Evolutionary conservation across 92 coral and sea anemone species (phyloP), one percentile per base, ranked within the genome.

Genomic region (Ricordea florida): DNA sequence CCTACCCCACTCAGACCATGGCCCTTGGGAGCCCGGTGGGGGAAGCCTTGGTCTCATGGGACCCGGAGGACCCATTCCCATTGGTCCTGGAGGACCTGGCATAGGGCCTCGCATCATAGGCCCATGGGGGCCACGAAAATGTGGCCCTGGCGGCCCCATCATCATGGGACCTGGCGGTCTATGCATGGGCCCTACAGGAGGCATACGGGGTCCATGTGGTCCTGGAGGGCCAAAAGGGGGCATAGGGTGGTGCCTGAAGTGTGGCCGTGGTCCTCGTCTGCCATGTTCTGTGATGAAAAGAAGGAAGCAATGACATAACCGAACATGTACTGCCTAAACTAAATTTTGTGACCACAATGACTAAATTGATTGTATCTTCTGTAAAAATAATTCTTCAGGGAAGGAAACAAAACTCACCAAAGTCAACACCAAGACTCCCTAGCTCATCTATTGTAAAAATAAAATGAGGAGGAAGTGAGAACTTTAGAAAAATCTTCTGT

Each of bases 401-500:
- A n/a, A n/a, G n/a, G n/a, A n/a, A n/a, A n/a, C n/a, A 72, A 42
- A 47, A 62, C 97, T 94, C 72, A 94, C 98, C 98, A 91, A 94
- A 94, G 69, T 94, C 98, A 68, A 94, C 91, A 78, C 98, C 98
- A 51, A 94, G 83, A 73, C 91, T 94, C 49, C 84, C 97, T 35
- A 91, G 77, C 56, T 91, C 97, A 83, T 91, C 97, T 91, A 69
- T 65, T 56, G 62, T 10, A 51, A 60, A 56, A 57, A 47, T 9
- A 21, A 2, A 72, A 60, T 2, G 31, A 10, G 50, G 16, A 75
- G 48, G 3, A 6, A 4, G 14, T 16, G 9, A 56, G 8, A 5
- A 10, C 9, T 18, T 27, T n/a, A n/a, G n/a, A n/a, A n/a, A n/a
- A n/a, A n/a, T n/a, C n/a, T n/a, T n/a, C n/a, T n/a, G n/a, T n/a